Conservation (phyloP, 2,797 vertebrate genomes). For the Falco columbarius region DNA sequence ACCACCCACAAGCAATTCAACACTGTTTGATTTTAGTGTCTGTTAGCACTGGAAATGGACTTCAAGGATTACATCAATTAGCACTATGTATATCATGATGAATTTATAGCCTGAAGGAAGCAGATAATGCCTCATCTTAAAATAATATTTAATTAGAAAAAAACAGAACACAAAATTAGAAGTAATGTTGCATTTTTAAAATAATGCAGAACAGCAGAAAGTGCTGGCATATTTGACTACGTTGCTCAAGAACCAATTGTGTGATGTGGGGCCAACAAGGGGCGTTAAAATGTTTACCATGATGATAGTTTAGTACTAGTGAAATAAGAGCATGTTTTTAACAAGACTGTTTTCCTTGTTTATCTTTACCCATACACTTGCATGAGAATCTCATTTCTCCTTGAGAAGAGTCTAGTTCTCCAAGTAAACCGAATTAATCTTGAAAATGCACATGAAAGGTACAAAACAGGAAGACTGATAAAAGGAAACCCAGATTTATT, state of each 20-base stretch:
- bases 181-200: not conserved
- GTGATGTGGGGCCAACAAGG: not conserved
- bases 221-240: not conserved
- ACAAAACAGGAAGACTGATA: not conserved
- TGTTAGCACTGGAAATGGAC: not conserved
- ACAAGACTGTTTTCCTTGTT: not conserved
- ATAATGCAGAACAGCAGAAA: not conserved
- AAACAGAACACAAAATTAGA: not conserved
- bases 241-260: not conserved
- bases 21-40: not conserved
- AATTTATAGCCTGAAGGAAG: not conserved
- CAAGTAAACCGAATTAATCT: not conserved
- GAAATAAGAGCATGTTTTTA: not conserved
- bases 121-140: not conserved
- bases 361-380: not conserved
- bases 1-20: not conserved
- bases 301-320: not conserved
- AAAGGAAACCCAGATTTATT: not conserved
- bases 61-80: not conserved
- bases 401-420: not conserved
- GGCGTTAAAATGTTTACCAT: not conserved
- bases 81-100: not conserved
- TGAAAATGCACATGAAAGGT: not conserved
- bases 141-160: conserved; percentile 30
- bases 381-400: not conserved